Evolutionary conservation across 2,888 invertebrate species (phyloP).

Genomic region (Auanema freiburgensis): DNA sequence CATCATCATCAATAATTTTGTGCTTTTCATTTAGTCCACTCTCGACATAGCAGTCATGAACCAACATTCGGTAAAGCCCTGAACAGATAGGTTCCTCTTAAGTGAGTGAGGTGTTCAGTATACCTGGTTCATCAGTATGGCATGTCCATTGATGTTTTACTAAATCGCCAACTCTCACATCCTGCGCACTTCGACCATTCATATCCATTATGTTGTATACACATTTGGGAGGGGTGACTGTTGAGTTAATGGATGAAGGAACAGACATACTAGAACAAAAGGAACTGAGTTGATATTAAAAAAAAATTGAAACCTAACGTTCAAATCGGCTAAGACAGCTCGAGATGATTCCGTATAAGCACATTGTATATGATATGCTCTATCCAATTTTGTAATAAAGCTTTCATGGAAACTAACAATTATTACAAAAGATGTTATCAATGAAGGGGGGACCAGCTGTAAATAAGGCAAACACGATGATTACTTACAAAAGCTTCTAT

Average conservation of each 20-base stretch:
- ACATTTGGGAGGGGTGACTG: conserved; percentile 26
- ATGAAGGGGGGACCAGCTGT: conserved; percentile 59
- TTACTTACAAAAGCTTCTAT: no score
- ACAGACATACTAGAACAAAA: not conserved
- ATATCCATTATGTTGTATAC: conserved; percentile 24
- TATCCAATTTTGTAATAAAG: conserved; percentile 63
- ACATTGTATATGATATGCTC: conserved; percentile 61
- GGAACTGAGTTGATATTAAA: not conserved
- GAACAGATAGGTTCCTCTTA: conserved; percentile 12
- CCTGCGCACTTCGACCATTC: conserved; percentile 22
- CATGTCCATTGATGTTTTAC: conserved; percentile 55
- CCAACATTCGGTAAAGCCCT: conserved; percentile 42
- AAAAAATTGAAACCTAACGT: conserved; percentile 46
- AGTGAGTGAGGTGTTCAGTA: no score
- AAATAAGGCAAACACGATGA: conserved; percentile 7
- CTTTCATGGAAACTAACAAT: conserved; percentile 62
- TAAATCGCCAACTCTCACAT: conserved; percentile 46
- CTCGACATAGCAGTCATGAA: conserved; percentile 59
- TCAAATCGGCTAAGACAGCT: conserved; percentile 51
- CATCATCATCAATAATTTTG: conserved; percentile 52
- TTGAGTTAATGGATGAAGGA: no score
- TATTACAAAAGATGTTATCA: conserved; percentile 58
- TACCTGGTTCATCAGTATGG: conserved; percentile 16
- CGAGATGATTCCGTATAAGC: conserved; percentile 56
- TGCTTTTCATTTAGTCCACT: conserved; percentile 55